A percentile compares a stretch with the other conserved stretches of the same genome.
Evolutionary conservation across 2,888 invertebrate species (phyloP).

Genomic region (Cerastis rubricosa): DNA sequence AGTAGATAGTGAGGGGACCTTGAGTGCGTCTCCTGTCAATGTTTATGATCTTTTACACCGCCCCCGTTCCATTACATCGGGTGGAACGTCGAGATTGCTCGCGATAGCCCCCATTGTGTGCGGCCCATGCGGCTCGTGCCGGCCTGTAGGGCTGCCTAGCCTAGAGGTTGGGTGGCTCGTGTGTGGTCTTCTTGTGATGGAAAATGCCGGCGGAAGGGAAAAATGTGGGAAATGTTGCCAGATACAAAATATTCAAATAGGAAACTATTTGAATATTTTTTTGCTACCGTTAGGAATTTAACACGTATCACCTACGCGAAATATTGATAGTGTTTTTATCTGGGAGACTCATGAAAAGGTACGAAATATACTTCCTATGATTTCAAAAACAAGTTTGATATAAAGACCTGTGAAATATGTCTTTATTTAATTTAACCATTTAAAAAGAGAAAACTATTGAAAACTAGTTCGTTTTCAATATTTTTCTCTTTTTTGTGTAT

Average conservation of each 20-base stretch:
- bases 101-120: conserved; percentile 81
- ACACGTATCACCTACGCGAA: neutral
- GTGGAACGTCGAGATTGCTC: conserved; percentile 74
- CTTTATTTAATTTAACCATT: neutral
- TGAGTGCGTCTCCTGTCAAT: conserved; percentile 73
- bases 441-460: fast-evolving
- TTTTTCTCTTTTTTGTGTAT: no score
- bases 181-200: conserved; percentile 47
- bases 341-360: neutral
- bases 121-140: conserved; percentile 64
- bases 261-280: neutral
- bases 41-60: conserved; percentile 70
- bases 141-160: conserved; percentile 67
- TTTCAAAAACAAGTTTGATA: neutral
- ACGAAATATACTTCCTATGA: neutral
- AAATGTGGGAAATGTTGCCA: neutral
- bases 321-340: neutral
- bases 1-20: conserved; percentile 53
- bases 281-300: no score
- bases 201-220: neutral
- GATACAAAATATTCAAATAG: no score
- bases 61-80: conserved; percentile 75
- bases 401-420: neutral
- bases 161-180: conserved; percentile 4
- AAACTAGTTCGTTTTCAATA: no score